These are phyloP conservation scores for Lathamus discolor DNA, from an alignment of 2,113 vertebrate species.

Conservation along the genomic window DNA sequence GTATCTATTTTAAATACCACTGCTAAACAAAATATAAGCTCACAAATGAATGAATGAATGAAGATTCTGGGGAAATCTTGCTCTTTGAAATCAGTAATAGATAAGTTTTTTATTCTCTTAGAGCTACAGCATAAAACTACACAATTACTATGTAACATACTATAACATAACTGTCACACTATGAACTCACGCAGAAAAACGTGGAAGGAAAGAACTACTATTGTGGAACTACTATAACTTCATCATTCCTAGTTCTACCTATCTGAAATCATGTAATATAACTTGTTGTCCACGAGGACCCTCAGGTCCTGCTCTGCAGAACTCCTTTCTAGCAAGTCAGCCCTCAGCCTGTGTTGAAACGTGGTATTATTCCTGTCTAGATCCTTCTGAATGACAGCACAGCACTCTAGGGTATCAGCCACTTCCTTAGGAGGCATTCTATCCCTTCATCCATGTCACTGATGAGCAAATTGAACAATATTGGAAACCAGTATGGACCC, in stretches of 20 bases:
- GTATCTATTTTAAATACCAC: background rate
- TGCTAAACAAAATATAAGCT: background rate
- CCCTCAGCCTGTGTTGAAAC: background rate
- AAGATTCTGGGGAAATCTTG: background rate
- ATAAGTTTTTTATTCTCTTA: background rate
- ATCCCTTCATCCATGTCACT: background rate
- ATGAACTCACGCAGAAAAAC: background rate
- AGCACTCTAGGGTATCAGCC: background rate
- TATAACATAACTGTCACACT: background rate
- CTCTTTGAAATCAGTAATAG: background rate
- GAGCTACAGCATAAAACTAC: background rate
- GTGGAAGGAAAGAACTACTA: background rate
- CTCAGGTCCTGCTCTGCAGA: background rate
- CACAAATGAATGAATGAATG: background rate
- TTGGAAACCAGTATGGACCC: background rate
- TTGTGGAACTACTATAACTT: background rate
- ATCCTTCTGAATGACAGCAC: background rate
- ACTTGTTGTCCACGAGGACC: background rate
- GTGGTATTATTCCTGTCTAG: background rate
- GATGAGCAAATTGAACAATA: background rate
- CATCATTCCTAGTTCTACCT: background rate
- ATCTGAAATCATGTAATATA: background rate
- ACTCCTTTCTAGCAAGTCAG: background rate
- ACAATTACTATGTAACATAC: background rate
- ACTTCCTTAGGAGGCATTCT: background rate